Evolutionary conservation across 2,797 vertebrate species (phyloP).

Genomic region (Silurus aristotelis): DNA sequence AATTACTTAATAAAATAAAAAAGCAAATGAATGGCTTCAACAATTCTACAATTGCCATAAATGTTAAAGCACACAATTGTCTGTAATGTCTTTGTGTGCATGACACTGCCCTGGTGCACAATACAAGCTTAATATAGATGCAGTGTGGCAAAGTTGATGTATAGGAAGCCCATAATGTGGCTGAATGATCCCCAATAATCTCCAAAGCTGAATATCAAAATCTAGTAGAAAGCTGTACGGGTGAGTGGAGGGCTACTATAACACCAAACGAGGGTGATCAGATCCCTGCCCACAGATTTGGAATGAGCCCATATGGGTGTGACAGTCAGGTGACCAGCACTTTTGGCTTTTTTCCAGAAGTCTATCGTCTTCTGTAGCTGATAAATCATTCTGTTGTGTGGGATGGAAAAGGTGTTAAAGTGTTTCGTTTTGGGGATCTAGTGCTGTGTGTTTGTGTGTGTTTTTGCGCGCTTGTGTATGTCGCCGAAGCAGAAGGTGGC

Average conservation of each 20-base stretch:
- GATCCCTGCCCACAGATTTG: neutral
- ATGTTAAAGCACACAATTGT: neutral
- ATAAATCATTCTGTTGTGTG: neutral
- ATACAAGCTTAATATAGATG: neutral
- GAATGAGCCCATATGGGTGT: neutral
- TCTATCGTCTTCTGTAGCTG: neutral
- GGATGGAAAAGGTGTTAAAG: constrained; percentile 8
- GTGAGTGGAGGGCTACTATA: neutral
- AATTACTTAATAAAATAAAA: too few species aligned
- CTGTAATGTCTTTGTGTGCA: neutral
- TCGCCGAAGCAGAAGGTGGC: constrained; percentile 30
- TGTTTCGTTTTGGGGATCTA: neutral
- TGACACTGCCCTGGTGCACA: neutral
- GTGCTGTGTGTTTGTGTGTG: constrained; percentile 38
- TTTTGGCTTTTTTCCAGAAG: neutral
- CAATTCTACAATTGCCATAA: neutral
- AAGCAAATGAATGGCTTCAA: neutral
- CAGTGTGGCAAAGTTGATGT: neutral
- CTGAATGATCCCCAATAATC: neutral
- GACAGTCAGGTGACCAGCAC: neutral
- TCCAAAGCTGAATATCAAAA: neutral
- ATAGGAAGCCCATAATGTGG: neutral
- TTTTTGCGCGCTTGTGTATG: constrained; percentile 39
- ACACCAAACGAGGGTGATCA: neutral
- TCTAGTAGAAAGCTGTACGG: neutral